phyloP scores from a whole-genome alignment of 2,888 invertebrate genomes.

The Chaetoderma sp. region DNA sequence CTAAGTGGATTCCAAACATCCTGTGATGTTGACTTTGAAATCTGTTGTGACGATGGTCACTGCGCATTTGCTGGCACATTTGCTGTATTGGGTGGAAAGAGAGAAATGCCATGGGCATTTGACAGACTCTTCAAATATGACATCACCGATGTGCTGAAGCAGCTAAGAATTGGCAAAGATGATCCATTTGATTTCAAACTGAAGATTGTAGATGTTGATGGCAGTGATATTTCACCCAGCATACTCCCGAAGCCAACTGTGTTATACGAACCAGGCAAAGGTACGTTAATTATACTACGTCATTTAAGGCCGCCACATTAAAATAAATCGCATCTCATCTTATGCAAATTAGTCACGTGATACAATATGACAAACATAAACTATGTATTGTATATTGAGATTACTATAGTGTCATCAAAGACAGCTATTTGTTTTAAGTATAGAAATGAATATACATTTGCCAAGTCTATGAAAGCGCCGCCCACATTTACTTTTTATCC shows the following conservation, averaged over 20 bases:
- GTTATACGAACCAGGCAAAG: constrained; percentile 24
- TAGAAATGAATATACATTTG: too few species aligned
- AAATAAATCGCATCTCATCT: too few species aligned
- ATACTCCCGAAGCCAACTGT: constrained; percentile 30
- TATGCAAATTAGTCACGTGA: too few species aligned
- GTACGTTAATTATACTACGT: too few species aligned
- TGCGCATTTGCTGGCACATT: constrained; percentile 39
- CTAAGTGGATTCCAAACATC: constrained; percentile 27
- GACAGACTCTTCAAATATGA: constrained; percentile 40
- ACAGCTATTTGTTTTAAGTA: too few species aligned
- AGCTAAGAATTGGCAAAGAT: constrained; percentile 27
- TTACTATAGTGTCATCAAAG: too few species aligned
- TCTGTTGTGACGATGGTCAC: constrained; percentile 23
- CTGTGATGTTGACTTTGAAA: constrained; percentile 33
- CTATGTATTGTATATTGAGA: too few species aligned
- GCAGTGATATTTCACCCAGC: constrained; percentile 18
- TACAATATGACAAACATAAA: too few species aligned
- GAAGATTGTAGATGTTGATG: constrained; percentile 24
- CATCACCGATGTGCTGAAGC: constrained; percentile 33
- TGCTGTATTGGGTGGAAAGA: constrained; percentile 34
- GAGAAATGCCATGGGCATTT: constrained; percentile 39
- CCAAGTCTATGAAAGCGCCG: too few species aligned
- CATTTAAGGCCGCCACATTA: too few species aligned
- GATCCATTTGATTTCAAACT: constrained; percentile 25
- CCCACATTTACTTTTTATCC: too few species aligned